Base-by-base conservation (phyloP, 2,888 invertebrate species). In the Drosophila algonquin region DNA sequence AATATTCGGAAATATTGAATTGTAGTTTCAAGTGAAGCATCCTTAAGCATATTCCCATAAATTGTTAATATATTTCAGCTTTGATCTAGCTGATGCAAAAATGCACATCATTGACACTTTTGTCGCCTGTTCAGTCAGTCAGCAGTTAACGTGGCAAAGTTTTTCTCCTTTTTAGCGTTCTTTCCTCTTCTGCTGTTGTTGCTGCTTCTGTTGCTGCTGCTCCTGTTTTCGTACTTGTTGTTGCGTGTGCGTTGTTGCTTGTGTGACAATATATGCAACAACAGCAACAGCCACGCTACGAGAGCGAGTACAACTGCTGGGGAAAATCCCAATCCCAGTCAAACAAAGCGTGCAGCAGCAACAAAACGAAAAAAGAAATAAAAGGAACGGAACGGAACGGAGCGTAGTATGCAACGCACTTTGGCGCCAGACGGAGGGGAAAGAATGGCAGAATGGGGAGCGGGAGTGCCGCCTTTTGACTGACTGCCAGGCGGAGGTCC, bases 241-340 rank as follows among this genome's bases (percentile, higher is more conserved):
- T 30, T 68, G 59, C 35, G 62, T 58, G 47, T 46, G 32, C 47
- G 24, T 60, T 70, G 56, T 35, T 78, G 65, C 56, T 58, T 69
- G 54, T 77, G 77, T 63, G 74, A 68, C 70, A 62, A 72, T 75
- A 67, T 74, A 65, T 64, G 75, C 75, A 61, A 69, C 69, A 55
- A 67, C 60, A 60, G 50, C 32, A 44, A 54, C 18, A 55, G 45
- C 68, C 18, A 68, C 68, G 63, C 68, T 18, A 68, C 68, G 63
- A 50, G 73, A 59, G 73, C 48, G 73, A 69, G 54, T 73, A 80
- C 70, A 78, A 80, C 80, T 76, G 83, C 60, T 71, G 65, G 70
- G 82, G 81, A 82, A 87, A 85, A 87, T 87, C 80, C 81, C 85
- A 77, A 80, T 86, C 71, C 84, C 76, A 85, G 80, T 77, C 83